Percentiles rank a stretch among this genome's conserved stretches.
These are phyloP conservation scores for Dioctria linearis DNA, from an alignment of 2,888 invertebrate species.

Conservation along the genomic window DNA sequence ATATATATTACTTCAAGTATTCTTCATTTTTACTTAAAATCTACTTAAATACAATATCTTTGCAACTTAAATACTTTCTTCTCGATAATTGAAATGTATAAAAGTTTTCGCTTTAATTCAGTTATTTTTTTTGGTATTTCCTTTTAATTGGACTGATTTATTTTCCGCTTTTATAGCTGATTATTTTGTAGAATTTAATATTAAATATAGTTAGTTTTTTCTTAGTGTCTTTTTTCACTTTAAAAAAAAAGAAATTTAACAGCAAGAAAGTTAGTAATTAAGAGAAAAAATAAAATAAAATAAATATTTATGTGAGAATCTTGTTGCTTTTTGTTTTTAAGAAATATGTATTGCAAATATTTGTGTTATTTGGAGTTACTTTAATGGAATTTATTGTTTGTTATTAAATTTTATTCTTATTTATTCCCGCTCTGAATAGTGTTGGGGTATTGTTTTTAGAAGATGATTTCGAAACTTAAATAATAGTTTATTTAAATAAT, in stretches of 20 bases:
- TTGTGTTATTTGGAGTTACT: background rate
- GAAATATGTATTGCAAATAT: background rate
- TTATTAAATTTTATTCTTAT: background rate
- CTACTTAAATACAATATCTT: constrained; percentile 5
- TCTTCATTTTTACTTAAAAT: background rate
- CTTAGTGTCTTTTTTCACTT: no score
- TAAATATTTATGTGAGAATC: no score
- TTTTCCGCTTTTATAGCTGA: no score
- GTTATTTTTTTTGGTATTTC: background rate
- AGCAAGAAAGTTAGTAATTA: no score
- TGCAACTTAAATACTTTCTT: background rate
- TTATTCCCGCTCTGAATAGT: background rate
- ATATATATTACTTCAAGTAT: constrained; percentile 15
- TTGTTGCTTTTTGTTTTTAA: no score
- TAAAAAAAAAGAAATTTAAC: no score
- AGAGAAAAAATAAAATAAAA: no score
- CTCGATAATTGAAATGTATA: background rate
- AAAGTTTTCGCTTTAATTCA: background rate
- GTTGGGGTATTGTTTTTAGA: background rate
- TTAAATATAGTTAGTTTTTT: no score
- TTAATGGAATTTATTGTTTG: background rate
- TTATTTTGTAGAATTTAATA: background rate
- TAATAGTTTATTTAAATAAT: background rate
- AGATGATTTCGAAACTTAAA: background rate
- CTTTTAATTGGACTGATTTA: no score